Base-by-base conservation (phyloP, 2,888 invertebrate species). In the Sinhomidia bicolor region DNA sequence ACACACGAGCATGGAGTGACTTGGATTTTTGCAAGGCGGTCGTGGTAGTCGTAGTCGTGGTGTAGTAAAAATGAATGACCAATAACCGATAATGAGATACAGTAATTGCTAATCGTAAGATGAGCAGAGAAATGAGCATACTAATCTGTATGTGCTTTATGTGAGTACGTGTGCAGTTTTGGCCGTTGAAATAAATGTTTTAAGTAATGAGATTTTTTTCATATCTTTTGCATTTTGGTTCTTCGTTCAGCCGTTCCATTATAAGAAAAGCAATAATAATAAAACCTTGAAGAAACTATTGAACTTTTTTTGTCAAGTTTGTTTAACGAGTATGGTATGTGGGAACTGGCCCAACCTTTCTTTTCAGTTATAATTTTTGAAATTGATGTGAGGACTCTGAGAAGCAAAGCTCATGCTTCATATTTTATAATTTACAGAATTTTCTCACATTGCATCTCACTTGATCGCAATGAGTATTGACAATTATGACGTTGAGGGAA, bases 11-110 rank as follows among this genome's bases (percentile, higher is more conserved):
- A 14, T 54, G 17, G 12, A 62, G 29, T 26, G 20, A 29, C 29
- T 12, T 14, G n/a, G n/a, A n/a, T n/a, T n/a, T 41, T 68, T 41
- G 32, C 17, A 7, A 36, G 7, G n/a, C 32, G 32, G 65, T n/a
- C n/a, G 65, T 29, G n/a, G 65, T 60, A 26, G 23, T 65, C 32
- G 41, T 36, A n/a, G n/a, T n/a, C 10, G 71, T 71, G 71, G 44
- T 12, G 71, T 71, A 20, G 71, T 71, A 71, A 71, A 71, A 71
- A 71, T 44, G 29, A 71, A 71, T 71, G 23, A 44, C 71, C 71
- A 71, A 71, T 71, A 71, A 71, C 71, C 71, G 71, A 71, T 71
- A 71, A 71, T 71, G 71, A 71, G 71, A 71, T 71, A 71, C 71
- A 71, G 14, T 20, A n/a, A 62, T 14, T 32, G 1, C 26, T 14